Evolutionary conservation across 2,113 vertebrate genomes (phyloP), one percentile per base, ranked within the genome.

Genomic region (Pelecanoides urinatrix): DNA sequence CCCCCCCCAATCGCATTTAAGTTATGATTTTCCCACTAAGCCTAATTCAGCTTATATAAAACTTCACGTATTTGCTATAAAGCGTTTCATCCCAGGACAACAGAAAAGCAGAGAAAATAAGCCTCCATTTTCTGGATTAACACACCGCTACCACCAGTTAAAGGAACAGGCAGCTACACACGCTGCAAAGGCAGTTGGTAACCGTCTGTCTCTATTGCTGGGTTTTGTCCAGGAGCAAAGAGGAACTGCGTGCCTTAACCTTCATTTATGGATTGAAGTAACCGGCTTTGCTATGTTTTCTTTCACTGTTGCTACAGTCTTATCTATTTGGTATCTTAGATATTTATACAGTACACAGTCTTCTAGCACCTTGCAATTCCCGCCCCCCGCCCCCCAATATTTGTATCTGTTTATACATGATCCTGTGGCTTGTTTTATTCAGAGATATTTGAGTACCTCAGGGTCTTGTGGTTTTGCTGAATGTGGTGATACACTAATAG

Each of bases 391-490:
- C 1, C 7, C 20, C 18, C 10, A 1, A 1, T 20, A 40, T 91
- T 72, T 87, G 11, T 73, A 50, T 72, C 52, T 94, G 81, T 93
- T 95, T 96, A 65, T 52, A 44, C 26, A 49, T 4, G 40, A 75
- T 66, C 75, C 38, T 49, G 53, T 53, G 68, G 67, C 53, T 94
- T 86, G 42, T 73, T 95, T 93, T 79, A 85, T 87, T 90, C 85
- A 19, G 53, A 83, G 58, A 27, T 52, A 72, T 45, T 76, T 58
- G 49, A 88, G 55, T 62, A 80, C 53, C 45, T 86, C 78, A n/a
- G 63, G 67, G 66, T 86, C 85, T 77, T 86, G 90, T 47, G 88
- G 93, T 92, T 95, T 92, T 96, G 71, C 71, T 93, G 74, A 49
- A 53, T 56, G 77, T n/a, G 74, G 71, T 47, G 66, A 82, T 72